These are phyloP conservation scores for Calliphora vicina DNA, from an alignment of 1,140 invertebrate species.

Conservation along the genomic window DNA sequence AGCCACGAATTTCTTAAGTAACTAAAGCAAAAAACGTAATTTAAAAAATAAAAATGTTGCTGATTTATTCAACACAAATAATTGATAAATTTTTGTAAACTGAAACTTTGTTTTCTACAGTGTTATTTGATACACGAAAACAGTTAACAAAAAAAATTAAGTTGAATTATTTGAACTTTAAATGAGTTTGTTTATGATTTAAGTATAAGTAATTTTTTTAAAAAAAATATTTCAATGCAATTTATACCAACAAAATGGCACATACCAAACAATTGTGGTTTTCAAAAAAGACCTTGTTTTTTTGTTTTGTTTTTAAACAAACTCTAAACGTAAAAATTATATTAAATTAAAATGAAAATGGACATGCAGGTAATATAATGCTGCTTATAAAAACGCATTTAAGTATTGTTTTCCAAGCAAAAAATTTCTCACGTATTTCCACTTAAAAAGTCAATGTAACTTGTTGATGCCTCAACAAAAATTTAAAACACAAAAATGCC, in stretches of 20 bases:
- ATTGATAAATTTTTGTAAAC: background rate
- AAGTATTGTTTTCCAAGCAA: no score
- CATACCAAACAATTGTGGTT: background rate
- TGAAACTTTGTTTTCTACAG: background rate
- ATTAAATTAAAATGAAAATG: no score
- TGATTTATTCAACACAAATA: background rate
- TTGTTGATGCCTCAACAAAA: background rate
- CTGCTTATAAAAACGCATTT: background rate
- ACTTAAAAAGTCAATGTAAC: background rate
- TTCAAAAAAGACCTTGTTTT: background rate
- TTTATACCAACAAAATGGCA: background rate
- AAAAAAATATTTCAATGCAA: background rate
- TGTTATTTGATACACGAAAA: background rate
- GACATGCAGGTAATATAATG: no score
- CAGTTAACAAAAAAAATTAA: background rate
- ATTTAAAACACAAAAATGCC: background rate
- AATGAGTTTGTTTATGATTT: background rate
- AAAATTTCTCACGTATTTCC: background rate
- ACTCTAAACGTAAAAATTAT: no score
- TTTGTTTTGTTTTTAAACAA: background rate
- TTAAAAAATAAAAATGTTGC: background rate
- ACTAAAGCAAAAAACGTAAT: background rate
- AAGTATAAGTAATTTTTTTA: no score
- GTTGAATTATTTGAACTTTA: no score
- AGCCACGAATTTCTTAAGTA: background rate